A percentile compares a stretch with the other conserved stretches of the same genome.
Conservation (phyloP, 2,113 vertebrate genomes). For the Steatornis caripensis region DNA sequence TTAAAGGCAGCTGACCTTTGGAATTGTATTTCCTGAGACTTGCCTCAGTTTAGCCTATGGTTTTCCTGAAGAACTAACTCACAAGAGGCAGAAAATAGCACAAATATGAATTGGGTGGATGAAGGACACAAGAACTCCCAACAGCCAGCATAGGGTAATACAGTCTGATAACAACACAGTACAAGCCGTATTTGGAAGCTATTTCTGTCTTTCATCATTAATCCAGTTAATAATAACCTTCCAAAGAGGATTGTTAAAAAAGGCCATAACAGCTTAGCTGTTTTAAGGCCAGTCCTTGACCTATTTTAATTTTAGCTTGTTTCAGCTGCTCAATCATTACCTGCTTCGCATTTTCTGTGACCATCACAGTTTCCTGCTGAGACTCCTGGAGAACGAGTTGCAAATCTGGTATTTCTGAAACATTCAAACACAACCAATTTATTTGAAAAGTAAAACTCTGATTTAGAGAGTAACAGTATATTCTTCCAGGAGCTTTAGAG, state of each 20-base stretch:
- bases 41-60: not conserved
- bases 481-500: not conserved
- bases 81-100: not conserved
- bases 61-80: not conserved
- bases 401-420: conserved; percentile 63
- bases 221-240: conserved; percentile 39
- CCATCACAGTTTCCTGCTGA: not conserved
- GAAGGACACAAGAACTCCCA: not conserved
- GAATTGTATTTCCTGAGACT: not conserved
- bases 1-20: not conserved
- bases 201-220: conserved; percentile 5
- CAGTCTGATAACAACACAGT: not conserved
- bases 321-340: conserved; percentile 16
- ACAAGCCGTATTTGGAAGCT: not conserved
- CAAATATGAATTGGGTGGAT: not conserved
- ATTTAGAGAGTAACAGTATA: not conserved
- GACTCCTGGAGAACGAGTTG: not conserved
- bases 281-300: conserved; percentile 35
- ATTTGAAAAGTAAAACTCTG: not conserved
- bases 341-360: not conserved
- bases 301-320: not conserved
- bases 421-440: not conserved
- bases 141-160: not conserved
- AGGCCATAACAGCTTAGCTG: not conserved
- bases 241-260: conserved; percentile 51